These are phyloP conservation scores for Beroe forskalii DNA, from an alignment of 37 sponge, comb jelly and placozoan genomes.

Conservation along the genomic window DNA sequence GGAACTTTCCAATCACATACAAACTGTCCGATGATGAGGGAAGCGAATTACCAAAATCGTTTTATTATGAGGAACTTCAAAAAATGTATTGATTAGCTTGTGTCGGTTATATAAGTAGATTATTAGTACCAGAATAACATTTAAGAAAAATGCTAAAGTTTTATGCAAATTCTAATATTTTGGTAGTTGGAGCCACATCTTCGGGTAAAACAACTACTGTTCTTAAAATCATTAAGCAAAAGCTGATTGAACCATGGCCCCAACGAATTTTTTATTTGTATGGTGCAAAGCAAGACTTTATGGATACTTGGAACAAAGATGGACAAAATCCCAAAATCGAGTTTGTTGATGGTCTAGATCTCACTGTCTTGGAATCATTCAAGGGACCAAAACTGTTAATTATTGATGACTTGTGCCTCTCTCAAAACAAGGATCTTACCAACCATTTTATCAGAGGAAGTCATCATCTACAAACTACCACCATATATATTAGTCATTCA, in stretches of 20 bases:
- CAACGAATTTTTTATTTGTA: slow-evolving; percentile 7
- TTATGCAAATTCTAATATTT: slow-evolving; percentile 63
- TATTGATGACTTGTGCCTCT: slow-evolving; percentile 10
- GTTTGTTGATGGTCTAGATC: slow-evolving; percentile 25
- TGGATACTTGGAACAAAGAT: slow-evolving; percentile 49
- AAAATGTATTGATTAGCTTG: not conserved
- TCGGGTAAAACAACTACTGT: slow-evolving; percentile 53
- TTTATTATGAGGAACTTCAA: slow-evolving; percentile 29
- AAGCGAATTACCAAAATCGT: not conserved
- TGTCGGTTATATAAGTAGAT: not conserved
- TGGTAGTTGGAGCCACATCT: slow-evolving; percentile 29
- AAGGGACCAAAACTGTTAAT: slow-evolving; percentile 15
- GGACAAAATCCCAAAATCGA: not conserved
- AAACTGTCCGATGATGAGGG: not conserved
- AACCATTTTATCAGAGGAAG: slow-evolving; percentile 48
- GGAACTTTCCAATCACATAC: slow-evolving; percentile 20
- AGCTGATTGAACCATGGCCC: slow-evolving; percentile 19
- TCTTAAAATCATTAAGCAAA: slow-evolving; percentile 22
- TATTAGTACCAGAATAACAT: not conserved
- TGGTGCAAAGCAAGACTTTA: slow-evolving; percentile 8
- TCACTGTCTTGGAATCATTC: not conserved
- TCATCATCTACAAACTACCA: slow-evolving; percentile 40
- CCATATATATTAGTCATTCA: slow-evolving; percentile 10
- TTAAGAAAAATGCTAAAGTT: slow-evolving; percentile 39
- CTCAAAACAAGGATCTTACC: slow-evolving; percentile 52